Evolutionary conservation across 2,113 vertebrate species (phyloP), one percentile per base, ranked within the genome.

Genomic region (Stegastes partitus): DNA sequence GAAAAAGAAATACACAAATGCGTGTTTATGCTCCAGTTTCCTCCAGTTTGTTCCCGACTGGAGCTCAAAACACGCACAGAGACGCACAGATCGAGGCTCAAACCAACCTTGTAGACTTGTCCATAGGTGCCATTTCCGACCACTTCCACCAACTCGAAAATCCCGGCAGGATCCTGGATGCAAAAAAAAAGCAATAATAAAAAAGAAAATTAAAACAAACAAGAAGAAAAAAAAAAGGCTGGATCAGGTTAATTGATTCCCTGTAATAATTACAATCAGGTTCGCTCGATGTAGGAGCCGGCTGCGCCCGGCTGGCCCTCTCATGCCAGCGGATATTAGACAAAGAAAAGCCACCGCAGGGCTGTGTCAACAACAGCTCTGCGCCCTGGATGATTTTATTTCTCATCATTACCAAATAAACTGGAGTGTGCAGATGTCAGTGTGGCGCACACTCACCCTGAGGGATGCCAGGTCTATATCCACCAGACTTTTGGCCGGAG

Each of bases 401-500:
- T 9, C 0, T 18, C 3, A 3, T 1, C 2, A 0, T 1, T 1
- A 34, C 31, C 31, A 22, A 15, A 42, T 10, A 4, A 21, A 54
- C n/a, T 26, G 21, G 21, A 53, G 31, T 0, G 1, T 1, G n/a
- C 44, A 31, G 51, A 44, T 2, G 49, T 22, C 25, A 3, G 0
- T 5, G 23, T 12, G 19, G 44, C 28, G 42, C 25, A 9, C 37
- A 93, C 96, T 96, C 91, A 98, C 97, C 97, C 97, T 90, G 91
- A 98, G 84, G 37, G 97, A 96, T 62, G 97, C 96, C 49, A 98
- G 96, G 93, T 98, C 97, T 93, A 98, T 98, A 65, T 98, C 97
- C 93, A 97, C 97, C 87, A 98, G 96, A 94, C 96, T 97, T 91
- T 98, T 98, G 44, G 97, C 97, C 86, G 97, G 97, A 89, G 97